These are phyloP conservation scores for Electrophaes corylata DNA, from an alignment of 2,888 invertebrate species.

Conservation along the genomic window DNA sequence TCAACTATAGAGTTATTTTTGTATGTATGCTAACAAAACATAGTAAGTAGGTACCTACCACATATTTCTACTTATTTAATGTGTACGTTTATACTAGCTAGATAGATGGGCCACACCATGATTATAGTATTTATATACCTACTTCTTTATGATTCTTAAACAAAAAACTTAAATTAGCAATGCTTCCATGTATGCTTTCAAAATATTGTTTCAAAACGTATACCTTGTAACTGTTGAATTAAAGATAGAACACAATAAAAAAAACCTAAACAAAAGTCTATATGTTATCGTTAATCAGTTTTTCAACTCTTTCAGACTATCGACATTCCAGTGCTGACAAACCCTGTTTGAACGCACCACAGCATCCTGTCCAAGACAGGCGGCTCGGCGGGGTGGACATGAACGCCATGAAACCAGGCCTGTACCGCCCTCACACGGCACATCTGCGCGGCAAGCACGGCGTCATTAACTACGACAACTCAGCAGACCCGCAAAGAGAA, in stretches of 20 bases:
- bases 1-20: constrained; percentile 7
- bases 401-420: constrained; percentile 60
- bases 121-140: constrained; percentile 4
- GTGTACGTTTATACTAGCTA: neutral
- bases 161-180: neutral
- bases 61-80: constrained; percentile 7
- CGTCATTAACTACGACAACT: constrained; percentile 61
- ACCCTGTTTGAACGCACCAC: constrained; percentile 63
- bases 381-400: constrained; percentile 56
- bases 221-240: neutral
- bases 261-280: neutral
- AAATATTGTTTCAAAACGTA: constrained; percentile 9
- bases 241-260: constrained; percentile 10
- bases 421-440: constrained; percentile 64
- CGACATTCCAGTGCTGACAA: constrained; percentile 87
- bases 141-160: neutral
- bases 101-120: constrained; percentile 9
- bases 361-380: constrained; percentile 55
- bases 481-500: constrained; percentile 52
- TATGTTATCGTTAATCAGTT: constrained; percentile 6
- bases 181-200: constrained; percentile 28
- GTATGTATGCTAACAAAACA: constrained; percentile 23
- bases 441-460: constrained; percentile 69
- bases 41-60: constrained; percentile 1
- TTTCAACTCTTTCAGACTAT: constrained; percentile 80